Evolutionary conservation across 2,113 vertebrate species (phyloP).

Genomic region (Speoplatyrhinus poulsoni): DNA sequence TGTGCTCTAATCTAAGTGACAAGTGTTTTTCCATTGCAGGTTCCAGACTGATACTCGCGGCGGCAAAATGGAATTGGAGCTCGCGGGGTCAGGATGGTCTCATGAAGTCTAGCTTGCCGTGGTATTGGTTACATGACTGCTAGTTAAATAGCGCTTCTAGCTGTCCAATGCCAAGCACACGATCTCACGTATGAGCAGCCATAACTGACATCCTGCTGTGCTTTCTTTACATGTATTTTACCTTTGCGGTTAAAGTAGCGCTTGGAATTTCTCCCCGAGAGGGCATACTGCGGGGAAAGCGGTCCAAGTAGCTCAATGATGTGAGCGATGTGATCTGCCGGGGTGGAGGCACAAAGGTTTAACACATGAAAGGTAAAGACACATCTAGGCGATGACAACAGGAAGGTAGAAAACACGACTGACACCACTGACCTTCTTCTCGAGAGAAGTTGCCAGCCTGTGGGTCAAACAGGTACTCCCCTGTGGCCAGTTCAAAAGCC

Average conservation of each 20-base stretch:
- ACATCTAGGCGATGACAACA: conserved; percentile 25
- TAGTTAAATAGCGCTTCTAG: not conserved
- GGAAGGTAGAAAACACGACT: not conserved
- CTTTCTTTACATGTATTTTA: conserved; percentile 24
- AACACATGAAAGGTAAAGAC: not conserved
- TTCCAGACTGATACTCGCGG: too few species aligned
- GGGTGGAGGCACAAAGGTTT: conserved; percentile 79
- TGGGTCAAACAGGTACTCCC: conserved; percentile 74
- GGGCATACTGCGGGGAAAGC: conserved; percentile 86
- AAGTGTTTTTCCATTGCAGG: too few species aligned
- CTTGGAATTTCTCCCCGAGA: conserved; percentile 90
- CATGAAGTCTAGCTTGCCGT: too few species aligned
- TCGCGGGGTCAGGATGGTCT: too few species aligned
- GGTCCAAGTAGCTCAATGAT: conserved; percentile 96
- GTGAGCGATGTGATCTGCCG: conserved; percentile 94
- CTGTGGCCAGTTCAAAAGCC: conserved; percentile 74
- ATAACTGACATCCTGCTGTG: not conserved
- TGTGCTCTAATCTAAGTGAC: too few species aligned
- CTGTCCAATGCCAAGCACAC: not conserved
- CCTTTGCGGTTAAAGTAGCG: conserved; percentile 89
- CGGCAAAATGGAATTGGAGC: too few species aligned
- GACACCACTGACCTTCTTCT: conserved; percentile 64
- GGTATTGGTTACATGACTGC: not conserved
- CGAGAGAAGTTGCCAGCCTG: conserved; percentile 63
- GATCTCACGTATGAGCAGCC: not conserved